Base-by-base conservation (phyloP, 2,113 vertebrate species). In the Talpa occidentalis region DNA sequence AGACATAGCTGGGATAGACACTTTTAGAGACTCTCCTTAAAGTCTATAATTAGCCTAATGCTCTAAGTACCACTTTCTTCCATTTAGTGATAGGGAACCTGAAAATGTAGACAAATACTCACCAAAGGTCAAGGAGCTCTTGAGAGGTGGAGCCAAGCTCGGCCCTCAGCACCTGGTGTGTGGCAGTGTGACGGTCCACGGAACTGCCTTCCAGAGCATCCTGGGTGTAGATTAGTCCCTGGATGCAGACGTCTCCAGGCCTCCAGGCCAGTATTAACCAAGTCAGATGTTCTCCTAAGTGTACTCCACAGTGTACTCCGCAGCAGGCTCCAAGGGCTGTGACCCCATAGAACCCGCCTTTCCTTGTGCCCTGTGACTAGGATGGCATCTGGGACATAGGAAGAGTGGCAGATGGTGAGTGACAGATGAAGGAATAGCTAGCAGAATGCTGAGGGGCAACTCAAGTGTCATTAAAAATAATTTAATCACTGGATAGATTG, bases 161-260 rank as follows among this genome's bases (percentile, higher is more conserved):
- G 19, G 4, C 14, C 15, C 44, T 32, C 2, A 2, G 3, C n/a
- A 22, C 35, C 2, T 4, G 44, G 8, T 35, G 12, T 24, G 1
- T 15, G 17, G 4, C 26, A 2, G n/a, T 6, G 0, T 32, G 10
- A 7, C 10, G 12, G 28, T 5, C 10, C 42, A 28, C 8, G 28
- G 35, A 56, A 10, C 70, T 80, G 35, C 8, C 30, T 60, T 26
- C 37, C 3, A 5, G 4, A 76, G 44, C 56, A 62, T 28, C 30
- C 35, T 9, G 35, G n/a, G n/a, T n/a, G 15, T 76, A 54, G 35
- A 47, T 17, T 35, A 37, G 35, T 66, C 40, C 28, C 9, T 47
- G 32, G 10, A 30, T 66, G 44, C 3, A 7, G 26, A 17, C 30
- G 59, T 52, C 79, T 70, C 35, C n/a, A 67, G 42, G 44, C 9